Base-by-base conservation (phyloP, 2,113 vertebrate genomes). In the Bettongia penicillata region DNA sequence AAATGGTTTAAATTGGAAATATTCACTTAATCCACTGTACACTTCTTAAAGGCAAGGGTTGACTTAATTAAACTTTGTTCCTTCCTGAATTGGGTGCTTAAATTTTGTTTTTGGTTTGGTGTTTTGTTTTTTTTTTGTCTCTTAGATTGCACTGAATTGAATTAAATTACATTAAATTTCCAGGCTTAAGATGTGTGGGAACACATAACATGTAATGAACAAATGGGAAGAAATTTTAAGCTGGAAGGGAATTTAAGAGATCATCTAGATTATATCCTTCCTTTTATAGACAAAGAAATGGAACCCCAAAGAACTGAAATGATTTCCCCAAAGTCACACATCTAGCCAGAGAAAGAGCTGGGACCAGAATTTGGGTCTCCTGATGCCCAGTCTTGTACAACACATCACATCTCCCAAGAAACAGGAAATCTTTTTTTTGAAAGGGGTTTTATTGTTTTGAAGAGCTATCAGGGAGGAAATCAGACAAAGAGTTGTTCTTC, bases 391-490 rank as follows among this genome's bases (percentile, higher is more conserved):
- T 68, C 57, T 68, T 68, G 31, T 37, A 37, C 57, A 68, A 68
- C 11, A 37, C 12, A 37, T 31, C 57, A 68, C 31, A 37, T 68
- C 31, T 68, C 57, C 31, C 57, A 68, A 68, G 57, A 68, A 37
- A 68, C 3, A 57, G 26, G 55, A 26, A 61, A 61, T 61, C 26
- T 10, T 61, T 61, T 31, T 61, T 61, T 26, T 61, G 55, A 53
- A 48, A 95, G 91, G 55, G 53, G 90, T 84, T 95, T 95, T 48
- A 84, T 49, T n/a, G 43, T 90, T 94, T n/a, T 9, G 55, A 52
- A 48, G 24, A 51, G 89, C 26, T 61, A 90, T 14, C 47, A 48
- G 93, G 11, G 93, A 96, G 97, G 96, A 97, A 97, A 94, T 95
- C 0, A 1, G 25, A n/a, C 92, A 61, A 25, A 31, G 91, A 31